Evolutionary conservation across 1,140 invertebrate species (phyloP), one percentile per base, ranked within the genome.

Genomic region (Calephelis nemesis): DNA sequence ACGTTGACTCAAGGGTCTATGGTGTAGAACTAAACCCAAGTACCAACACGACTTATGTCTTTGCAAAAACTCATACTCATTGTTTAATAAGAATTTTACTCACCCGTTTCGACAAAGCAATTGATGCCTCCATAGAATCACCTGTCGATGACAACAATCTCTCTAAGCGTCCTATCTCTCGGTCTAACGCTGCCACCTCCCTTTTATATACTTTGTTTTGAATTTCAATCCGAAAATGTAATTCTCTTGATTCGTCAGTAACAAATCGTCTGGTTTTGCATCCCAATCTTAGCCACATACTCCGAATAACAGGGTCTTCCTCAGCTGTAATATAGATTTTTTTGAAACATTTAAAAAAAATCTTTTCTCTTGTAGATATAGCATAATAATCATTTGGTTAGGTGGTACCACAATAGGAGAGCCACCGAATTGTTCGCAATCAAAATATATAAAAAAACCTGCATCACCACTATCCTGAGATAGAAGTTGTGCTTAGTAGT

Each of bases 161-260:
- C 79, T 97, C 96, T 70, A 98, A 90, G 69, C 95, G 94, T 15
- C 93, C 93, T 48, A 98, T 96, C 90, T 98, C 96, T 63, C 94
- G 93, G 80, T 98, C 96, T 60, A 98, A 87, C 68, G 96, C 95
- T 40, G 95, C 94, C 62, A 98, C 94, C 86, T 98, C 96, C 76
- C 95, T 93, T 75, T 95, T 96, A 84, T 97, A 98, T 4, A 97
- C 97, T 74, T 95, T 94, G 85, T 98, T 98, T 87, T 98, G 97
- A 54, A 98, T 96, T 88, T 98, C 97, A 4, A 97, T 96, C 63
- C 97, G 93, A 87, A 97, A 97, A 74, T 96, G 94, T 19, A 96
- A 79, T 80, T 98, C 97, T 75, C 95, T 94, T 52, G 92, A 94
- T 77, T 96, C 95, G 69, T 96, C 95, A 6, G 93, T 94, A 1